These are phyloP conservation scores for Drosophila repletoides DNA, from an alignment of 1,140 invertebrate species.

Conservation along the genomic window DNA sequence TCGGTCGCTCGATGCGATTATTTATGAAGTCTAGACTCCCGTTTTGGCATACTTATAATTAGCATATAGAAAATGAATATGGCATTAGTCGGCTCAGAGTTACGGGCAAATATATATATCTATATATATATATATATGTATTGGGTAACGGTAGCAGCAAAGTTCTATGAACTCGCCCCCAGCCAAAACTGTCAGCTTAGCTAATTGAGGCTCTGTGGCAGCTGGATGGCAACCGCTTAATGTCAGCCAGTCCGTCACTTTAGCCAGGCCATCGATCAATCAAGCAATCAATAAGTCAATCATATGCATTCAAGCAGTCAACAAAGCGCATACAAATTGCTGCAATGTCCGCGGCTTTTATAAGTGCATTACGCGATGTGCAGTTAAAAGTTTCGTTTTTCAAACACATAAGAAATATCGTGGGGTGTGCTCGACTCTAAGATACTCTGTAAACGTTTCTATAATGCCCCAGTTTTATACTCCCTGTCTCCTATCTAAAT, in stretches of 20 bases:
- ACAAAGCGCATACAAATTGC: slow-evolving; percentile 74
- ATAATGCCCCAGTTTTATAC: too few relatives aligned
- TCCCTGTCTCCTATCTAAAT: too few relatives aligned
- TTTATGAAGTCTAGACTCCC: slow-evolving; percentile 75
- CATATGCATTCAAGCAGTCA: slow-evolving; percentile 72
- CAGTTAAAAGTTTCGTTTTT: slow-evolving; percentile 55
- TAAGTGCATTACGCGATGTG: slow-evolving; percentile 37
- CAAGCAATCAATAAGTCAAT: slow-evolving; percentile 79
- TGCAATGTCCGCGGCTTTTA: slow-evolving; percentile 56
- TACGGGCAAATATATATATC: slow-evolving; percentile 12
- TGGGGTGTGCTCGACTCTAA: too few relatives aligned
- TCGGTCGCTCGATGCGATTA: slow-evolving; percentile 38
- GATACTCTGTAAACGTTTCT: too few relatives aligned
- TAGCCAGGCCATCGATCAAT: slow-evolving; percentile 56
- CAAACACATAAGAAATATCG: slow-evolving; percentile 3
- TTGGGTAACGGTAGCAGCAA: slow-evolving; percentile 57
- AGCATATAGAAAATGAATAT: slow-evolving; percentile 40
- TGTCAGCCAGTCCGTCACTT: slow-evolving; percentile 71
- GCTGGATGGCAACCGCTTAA: slow-evolving; percentile 51
- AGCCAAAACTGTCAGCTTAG: slow-evolving; percentile 41
- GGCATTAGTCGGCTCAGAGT: not conserved
- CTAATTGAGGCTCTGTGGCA: slow-evolving; percentile 55
- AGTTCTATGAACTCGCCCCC: slow-evolving; percentile 61
- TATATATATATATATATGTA: slow-evolving; percentile 35
- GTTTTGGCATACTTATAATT: slow-evolving; percentile 70